Base-by-base conservation (phyloP, 2,113 vertebrate genomes). In the Ranitomeya variabilis region DNA sequence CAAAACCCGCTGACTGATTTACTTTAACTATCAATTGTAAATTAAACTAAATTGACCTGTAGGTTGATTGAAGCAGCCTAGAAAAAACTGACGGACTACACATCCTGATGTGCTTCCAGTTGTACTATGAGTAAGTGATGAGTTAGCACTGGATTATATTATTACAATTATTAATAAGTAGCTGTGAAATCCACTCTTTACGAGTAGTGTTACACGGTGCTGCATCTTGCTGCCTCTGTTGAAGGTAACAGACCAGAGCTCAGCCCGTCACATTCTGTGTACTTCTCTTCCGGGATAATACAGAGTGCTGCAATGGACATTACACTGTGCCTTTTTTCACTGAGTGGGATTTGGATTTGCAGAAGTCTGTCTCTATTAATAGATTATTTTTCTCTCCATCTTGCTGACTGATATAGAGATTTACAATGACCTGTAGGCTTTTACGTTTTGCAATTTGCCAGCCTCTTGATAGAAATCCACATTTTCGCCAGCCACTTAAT, bases 401-500 rank as follows among this genome's bases (percentile, higher is more conserved):
- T 60, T 54, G 80, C 88, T 91, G 85, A 93, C 87, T 92, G 91
- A 93, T 92, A 93, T 90, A 92, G 91, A 94, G 92, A 94, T 94
- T 93, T 93, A 86, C 86, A 60, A 76, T 93, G 93, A 94, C 93
- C 92, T 91, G 91, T 87, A 74, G 89, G 92, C 92, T 93, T 91
- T 92, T 91, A 91, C 90, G 89, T 91, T 91, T 93, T 91, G 91
- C 87, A 93, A 87, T 93, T 92, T 93, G 81, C 92, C 90, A 89
- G 89, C 64, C 90, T 91, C 92, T 92, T 92, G 91, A 93, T 91
- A 93, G 91, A 90, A 90, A 91, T 91, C 85, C 86, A 86, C 91
- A 91, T 91, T 94, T 89, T 93, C 79, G 45, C 85, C 90, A 90
- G 90, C 91, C 86, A 90, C 90, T 93, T 93, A 93, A 94, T 94